These are phyloP conservation scores for Alca torda DNA, from an alignment of 2,797 vertebrate genomes.

Conservation along the genomic window DNA sequence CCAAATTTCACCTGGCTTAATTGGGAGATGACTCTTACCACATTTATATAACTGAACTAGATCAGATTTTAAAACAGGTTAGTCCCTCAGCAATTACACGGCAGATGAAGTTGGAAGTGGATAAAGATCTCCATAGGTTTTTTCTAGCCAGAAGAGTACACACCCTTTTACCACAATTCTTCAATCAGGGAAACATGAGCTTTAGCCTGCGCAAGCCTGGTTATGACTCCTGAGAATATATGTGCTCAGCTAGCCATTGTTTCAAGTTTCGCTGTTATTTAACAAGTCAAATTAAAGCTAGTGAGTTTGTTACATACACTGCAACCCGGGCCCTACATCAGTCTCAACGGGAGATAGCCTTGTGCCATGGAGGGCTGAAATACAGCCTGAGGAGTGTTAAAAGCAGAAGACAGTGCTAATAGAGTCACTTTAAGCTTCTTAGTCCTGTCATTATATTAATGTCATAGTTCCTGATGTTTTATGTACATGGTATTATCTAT, in stretches of 20 bases:
- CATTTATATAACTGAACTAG: background rate
- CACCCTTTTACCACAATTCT: background rate
- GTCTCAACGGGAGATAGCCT: fast-evolving
- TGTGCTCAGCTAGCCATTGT: background rate
- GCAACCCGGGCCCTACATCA: background rate
- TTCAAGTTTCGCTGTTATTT: background rate
- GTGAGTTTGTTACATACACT: background rate
- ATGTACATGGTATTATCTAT: background rate
- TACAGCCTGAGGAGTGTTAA: background rate
- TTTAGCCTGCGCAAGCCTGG: background rate
- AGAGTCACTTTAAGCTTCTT: background rate
- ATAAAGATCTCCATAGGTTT: background rate
- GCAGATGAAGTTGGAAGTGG: background rate
- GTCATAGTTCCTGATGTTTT: background rate
- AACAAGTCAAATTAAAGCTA: background rate
- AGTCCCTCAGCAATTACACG: background rate
- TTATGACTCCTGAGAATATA: fast-evolving
- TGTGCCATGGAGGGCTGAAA: background rate
- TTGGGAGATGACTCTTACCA: background rate
- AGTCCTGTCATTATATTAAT: background rate
- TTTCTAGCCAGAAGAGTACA: background rate
- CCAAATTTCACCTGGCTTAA: background rate
- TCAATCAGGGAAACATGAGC: background rate
- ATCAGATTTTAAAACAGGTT: background rate
- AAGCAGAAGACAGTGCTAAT: background rate